Evolutionary conservation across 2,797 vertebrate genomes (phyloP).

Genomic region (Artibeus lituratus): DNA sequence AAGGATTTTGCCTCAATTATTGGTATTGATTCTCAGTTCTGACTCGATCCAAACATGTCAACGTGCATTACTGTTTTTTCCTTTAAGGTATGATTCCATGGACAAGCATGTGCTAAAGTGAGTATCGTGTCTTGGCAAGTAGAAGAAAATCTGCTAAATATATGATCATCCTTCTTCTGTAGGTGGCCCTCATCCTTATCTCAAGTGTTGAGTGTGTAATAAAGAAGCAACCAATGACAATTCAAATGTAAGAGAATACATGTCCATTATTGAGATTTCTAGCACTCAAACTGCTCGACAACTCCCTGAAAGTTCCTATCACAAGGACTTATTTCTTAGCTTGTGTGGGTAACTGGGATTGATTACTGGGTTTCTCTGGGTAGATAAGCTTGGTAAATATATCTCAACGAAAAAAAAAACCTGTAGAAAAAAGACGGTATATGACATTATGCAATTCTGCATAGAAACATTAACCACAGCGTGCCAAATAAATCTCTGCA

Average conservation of each 20-base stretch:
- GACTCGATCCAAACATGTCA: background rate
- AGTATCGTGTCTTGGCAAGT: background rate
- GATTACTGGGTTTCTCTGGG: background rate
- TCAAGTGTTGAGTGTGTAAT: conserved; percentile 24
- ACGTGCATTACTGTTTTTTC: background rate
- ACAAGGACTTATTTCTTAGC: background rate
- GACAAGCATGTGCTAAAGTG: background rate
- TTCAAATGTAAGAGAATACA: background rate
- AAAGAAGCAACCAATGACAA: background rate
- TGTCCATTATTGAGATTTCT: background rate
- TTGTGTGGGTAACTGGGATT: background rate
- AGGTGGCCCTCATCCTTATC: conserved; percentile 13
- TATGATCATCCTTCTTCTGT: background rate
- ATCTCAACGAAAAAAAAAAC: background rate
- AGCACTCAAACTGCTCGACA: background rate
- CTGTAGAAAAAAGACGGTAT: background rate
- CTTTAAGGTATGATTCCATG: background rate
- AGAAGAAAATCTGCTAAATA: background rate
- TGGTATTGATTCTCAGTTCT: background rate
- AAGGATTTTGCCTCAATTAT: background rate
- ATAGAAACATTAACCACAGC: background rate
- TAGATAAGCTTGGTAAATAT: background rate
- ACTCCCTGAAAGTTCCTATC: background rate
- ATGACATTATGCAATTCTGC: background rate
- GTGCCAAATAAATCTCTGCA: background rate